Percentiles rank a stretch among this genome's conserved stretches.
Evolutionary conservation across 2,888 invertebrate genomes (phyloP).

Genomic region (Drosophila lacicola): DNA sequence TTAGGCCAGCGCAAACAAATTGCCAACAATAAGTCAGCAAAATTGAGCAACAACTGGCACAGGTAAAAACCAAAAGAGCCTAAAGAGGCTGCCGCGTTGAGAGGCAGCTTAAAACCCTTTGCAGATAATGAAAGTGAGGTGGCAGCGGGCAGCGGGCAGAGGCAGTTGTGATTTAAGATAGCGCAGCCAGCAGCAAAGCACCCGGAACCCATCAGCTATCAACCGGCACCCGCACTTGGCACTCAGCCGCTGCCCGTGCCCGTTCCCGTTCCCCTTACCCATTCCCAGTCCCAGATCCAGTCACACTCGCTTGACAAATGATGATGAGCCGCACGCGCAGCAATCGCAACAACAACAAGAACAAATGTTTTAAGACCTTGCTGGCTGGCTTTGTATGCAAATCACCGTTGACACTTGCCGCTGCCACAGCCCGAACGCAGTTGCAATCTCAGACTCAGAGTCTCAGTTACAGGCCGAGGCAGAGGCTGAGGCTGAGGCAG

Average conservation of each 20-base stretch:
- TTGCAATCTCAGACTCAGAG: slow-evolving; percentile 27
- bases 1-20: slow-evolving; percentile 58
- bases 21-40: slow-evolving; percentile 72
- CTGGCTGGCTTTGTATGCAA: slow-evolving; percentile 61
- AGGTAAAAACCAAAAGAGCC: slow-evolving; percentile 29
- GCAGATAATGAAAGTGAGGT: slow-evolving; percentile 52
- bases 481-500: slow-evolving; percentile 2
- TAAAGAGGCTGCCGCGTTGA: slow-evolving; percentile 20
- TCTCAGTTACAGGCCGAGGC: slow-evolving; percentile 5
- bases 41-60: slow-evolving; percentile 62
- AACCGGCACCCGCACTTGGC: slow-evolving; percentile 57
- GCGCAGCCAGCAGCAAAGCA: slow-evolving; percentile 35
- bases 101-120: slow-evolving; percentile 47
- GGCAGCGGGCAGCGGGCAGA: slow-evolving; percentile 23
- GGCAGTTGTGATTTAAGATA: slow-evolving; percentile 65
- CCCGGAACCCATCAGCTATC: slow-evolving; percentile 39
- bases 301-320: slow-evolving; percentile 56
- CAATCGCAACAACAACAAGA: slow-evolving; percentile 20
- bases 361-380: slow-evolving; percentile 28
- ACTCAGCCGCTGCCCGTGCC: slow-evolving; percentile 21
- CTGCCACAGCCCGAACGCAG: slow-evolving; percentile 25
- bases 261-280: slow-evolving; percentile 1
- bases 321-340: slow-evolving; percentile 68
- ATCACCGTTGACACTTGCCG: slow-evolving; percentile 63
- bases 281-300: background rate